phyloP scores from a whole-genome alignment of 2,797 vertebrate species.

The Mustela erminea region DNA sequence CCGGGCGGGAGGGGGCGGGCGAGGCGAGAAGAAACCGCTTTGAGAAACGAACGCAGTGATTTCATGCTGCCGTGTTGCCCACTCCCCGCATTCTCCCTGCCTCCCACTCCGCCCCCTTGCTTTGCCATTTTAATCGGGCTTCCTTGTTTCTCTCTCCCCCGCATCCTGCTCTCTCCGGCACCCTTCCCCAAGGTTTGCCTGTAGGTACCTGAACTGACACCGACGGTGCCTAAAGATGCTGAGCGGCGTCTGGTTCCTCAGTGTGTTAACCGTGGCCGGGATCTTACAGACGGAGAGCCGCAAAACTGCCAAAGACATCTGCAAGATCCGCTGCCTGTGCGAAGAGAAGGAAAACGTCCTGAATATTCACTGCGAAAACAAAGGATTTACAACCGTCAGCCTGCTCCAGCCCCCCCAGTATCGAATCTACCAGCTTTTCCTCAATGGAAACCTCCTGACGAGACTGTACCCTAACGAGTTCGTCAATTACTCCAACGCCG shows the following conservation, averaged over 20 bases:
- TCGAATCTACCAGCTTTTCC: conserved; percentile 97
- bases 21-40: conserved; percentile 32
- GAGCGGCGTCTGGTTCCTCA: conserved; percentile 96
- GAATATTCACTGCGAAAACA: conserved; percentile 99
- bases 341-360: conserved; percentile 97
- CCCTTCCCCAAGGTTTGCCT: conserved; percentile 87
- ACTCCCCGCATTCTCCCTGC: conserved; percentile 49
- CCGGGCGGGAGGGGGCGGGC: neutral
- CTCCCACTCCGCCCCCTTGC: conserved; percentile 54
- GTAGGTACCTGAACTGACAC: conserved; percentile 87
- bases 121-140: conserved; percentile 74
- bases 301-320: conserved; percentile 99
- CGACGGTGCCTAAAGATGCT: conserved; percentile 95
- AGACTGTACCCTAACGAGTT: conserved; percentile 96
- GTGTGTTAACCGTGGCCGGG: conserved; percentile 95
- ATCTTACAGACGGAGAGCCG: conserved; percentile 95
- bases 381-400: conserved; percentile 96
- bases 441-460: conserved; percentile 97
- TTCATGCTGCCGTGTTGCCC: conserved; percentile 56
- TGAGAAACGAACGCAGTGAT: conserved; percentile 47
- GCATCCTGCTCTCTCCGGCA: conserved; percentile 61
- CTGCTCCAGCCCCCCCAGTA: conserved; percentile 95
- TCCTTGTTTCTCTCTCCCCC: conserved; percentile 38
- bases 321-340: conserved; percentile 96
- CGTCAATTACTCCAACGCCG: conserved; percentile 96